Base-by-base conservation (phyloP, 2,888 invertebrate genomes). In the Acanthosepion esculentum region DNA sequence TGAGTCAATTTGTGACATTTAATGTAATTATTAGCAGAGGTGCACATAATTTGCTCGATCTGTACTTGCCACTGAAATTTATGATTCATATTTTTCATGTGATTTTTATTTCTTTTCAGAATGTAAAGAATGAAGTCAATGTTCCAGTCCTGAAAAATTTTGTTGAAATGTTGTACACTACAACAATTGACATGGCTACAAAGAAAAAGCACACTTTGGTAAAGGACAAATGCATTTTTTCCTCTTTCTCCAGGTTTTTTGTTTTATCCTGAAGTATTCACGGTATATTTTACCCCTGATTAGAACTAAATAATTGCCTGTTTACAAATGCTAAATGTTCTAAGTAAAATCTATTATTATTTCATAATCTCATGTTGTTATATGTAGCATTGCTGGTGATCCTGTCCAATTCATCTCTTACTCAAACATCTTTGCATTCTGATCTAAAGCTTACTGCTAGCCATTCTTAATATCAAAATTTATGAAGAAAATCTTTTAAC, bases 81-180 rank as follows among this genome's bases (percentile, higher is more conserved):
- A 20, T 59, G 20, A 59, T 59, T 59, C 59, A 59, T 6, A 59
- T 59, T 23, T 23, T 23, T 59, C 0, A 33, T n/a, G 12, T 41
- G 15, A 78, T 93, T 50, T 50, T 48, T n/a, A 33, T 93, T 93
- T 95, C 93, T 95, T 97, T 98, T 48, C 97, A 99, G 99, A 99
- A 99, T 95, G 99, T 99, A 8, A 99, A 99, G 98, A 99, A 99
- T 97, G 99, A 99, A 98, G 99, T 99, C 8, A 99, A 99, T 97
- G 99, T 99, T 48, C 99, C 99, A 0, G 99, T 99, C 96, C 98
- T 99, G 95, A 99, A 99, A 98, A 99, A 99, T 97, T 99, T 99
- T 97, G 99, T 99, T 2, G 99, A 99, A 97, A 98, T 99, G 98
- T 98, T 99, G 95, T 99, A 99, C 97, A 98, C 99, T 55, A 99